phyloP scores from a whole-genome alignment of 1,140 invertebrate genomes.

The Nomia melanderi region DNA sequence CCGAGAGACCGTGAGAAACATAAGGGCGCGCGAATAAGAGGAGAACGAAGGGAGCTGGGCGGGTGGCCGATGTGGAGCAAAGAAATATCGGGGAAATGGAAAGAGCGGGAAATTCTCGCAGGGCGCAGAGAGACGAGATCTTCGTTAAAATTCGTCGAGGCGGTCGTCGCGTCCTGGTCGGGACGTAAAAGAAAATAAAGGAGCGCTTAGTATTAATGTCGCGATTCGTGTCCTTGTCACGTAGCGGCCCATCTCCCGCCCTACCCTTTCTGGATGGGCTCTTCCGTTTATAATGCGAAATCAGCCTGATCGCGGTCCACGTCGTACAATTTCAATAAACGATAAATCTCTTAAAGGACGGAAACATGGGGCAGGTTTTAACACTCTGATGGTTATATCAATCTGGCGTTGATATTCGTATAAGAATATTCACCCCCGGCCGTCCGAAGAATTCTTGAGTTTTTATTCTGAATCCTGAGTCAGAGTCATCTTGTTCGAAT shows the following conservation, averaged over 20 bases:
- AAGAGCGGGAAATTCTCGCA: constrained; percentile 48
- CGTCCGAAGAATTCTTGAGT: too few relatives aligned
- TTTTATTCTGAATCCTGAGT: too few relatives aligned
- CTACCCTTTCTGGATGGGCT: constrained; percentile 7
- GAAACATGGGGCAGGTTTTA: too few relatives aligned
- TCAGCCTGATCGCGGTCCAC: constrained; percentile 50
- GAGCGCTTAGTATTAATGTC: constrained; percentile 65
- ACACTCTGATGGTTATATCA: too few relatives aligned
- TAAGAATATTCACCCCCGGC: too few relatives aligned
- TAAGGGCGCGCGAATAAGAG: constrained; percentile 40
- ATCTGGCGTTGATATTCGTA: too few relatives aligned
- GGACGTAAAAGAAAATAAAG: constrained; percentile 63
- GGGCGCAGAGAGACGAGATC: constrained; percentile 31
- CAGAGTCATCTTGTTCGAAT: too few relatives aligned
- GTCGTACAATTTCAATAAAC: constrained; percentile 60
- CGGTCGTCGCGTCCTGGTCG: constrained; percentile 24
- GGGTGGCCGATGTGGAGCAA: too few relatives aligned
- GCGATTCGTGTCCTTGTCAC: constrained; percentile 68
- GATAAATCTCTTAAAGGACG: constrained; percentile 57
- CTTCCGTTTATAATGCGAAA: constrained; percentile 54
- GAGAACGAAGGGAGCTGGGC: neutral
- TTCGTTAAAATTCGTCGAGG: constrained; percentile 69
- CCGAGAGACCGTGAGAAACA: constrained; percentile 15
- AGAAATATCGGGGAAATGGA: neutral
- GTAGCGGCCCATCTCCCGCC: constrained; percentile 53